These are phyloP conservation scores for Sinodicranocentrus sp. DNA, from an alignment of 2,888 invertebrate genomes.

Conservation along the genomic window DNA sequence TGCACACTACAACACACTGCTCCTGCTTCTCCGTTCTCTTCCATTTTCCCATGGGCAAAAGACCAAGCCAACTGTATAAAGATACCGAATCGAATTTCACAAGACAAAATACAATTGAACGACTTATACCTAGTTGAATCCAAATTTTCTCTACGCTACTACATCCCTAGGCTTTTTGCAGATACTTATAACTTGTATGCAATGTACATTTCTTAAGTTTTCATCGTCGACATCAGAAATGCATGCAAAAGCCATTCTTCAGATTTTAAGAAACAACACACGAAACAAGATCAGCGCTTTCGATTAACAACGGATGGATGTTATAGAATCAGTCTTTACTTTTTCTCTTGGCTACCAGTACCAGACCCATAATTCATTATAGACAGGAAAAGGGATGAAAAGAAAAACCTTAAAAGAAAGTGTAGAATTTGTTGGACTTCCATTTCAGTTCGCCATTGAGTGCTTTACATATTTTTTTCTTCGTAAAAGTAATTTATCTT, in stretches of 20 bases:
- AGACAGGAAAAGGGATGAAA: conserved; percentile 15
- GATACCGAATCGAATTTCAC: conserved; percentile 41
- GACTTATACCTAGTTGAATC: conserved; percentile 3
- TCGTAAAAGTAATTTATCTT: too few species aligned
- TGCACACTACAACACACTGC: conserved; percentile 42
- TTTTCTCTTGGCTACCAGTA: neutral
- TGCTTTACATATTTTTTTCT: too few species aligned
- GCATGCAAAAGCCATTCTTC: neutral
- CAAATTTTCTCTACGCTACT: neutral
- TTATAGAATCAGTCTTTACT: neutral
- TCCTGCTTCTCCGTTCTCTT: conserved; percentile 30
- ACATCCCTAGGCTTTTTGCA: neutral
- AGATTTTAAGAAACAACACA: neutral
- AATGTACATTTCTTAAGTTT: too few species aligned
- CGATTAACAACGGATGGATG: conserved; percentile 48
- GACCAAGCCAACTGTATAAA: neutral
- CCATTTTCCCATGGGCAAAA: conserved; percentile 51
- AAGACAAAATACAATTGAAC: neutral
- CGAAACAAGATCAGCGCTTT: conserved; percentile 30
- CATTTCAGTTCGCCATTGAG: too few species aligned
- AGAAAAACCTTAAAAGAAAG: neutral
- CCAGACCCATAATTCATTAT: conserved; percentile 53
- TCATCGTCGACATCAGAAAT: neutral
- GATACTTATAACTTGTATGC: too few species aligned
- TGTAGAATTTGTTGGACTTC: neutral